Evolutionary conservation across 37 sponge, comb jelly and placozoan genomes (phyloP).

Genomic region (Eunapius fragilis): DNA sequence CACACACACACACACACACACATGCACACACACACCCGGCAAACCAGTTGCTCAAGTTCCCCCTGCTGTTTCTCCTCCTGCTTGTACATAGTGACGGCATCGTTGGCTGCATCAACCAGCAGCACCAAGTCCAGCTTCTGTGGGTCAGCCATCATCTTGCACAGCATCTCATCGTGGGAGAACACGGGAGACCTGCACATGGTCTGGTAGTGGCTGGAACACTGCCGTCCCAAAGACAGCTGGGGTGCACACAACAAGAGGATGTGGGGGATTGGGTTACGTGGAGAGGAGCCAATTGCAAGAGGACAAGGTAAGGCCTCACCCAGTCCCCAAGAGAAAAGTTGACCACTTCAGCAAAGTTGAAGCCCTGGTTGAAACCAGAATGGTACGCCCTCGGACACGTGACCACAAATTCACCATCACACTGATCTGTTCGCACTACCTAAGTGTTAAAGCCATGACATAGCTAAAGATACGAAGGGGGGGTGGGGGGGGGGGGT

Average conservation of each 20-base stretch:
- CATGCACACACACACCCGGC: background rate
- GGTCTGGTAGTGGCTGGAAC: slow-evolving; percentile 85
- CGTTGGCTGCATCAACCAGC: slow-evolving; percentile 53
- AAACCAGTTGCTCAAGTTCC: slow-evolving; percentile 39
- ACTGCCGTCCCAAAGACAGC: slow-evolving; percentile 88
- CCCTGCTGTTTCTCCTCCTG: slow-evolving; percentile 38
- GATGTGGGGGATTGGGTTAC: background rate
- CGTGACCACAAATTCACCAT: slow-evolving; percentile 97
- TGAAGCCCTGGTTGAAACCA: slow-evolving; percentile 99
- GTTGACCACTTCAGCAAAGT: slow-evolving; percentile 98
- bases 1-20: too few species aligned
- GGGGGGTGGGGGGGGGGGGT: background rate
- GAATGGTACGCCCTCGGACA: slow-evolving; percentile 98
- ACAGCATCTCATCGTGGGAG: slow-evolving; percentile 95
- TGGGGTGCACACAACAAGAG: slow-evolving; percentile 28
- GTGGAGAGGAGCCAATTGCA: background rate
- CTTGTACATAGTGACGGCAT: slow-evolving; percentile 47
- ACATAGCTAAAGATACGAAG: too few species aligned
- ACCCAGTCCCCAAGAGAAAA: slow-evolving; percentile 97
- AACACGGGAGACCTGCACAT: slow-evolving; percentile 79
- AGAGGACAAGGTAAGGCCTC: slow-evolving; percentile 3
- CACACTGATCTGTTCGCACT: slow-evolving; percentile 89
- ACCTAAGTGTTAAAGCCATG: slow-evolving; percentile 64
- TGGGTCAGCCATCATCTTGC: slow-evolving; percentile 70
- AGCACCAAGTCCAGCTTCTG: slow-evolving; percentile 60